Percentiles rank a stretch among this genome's conserved stretches.
Conservation (phyloP, 1,140 invertebrate genomes). For the Pseudoatta argentina region DNA sequence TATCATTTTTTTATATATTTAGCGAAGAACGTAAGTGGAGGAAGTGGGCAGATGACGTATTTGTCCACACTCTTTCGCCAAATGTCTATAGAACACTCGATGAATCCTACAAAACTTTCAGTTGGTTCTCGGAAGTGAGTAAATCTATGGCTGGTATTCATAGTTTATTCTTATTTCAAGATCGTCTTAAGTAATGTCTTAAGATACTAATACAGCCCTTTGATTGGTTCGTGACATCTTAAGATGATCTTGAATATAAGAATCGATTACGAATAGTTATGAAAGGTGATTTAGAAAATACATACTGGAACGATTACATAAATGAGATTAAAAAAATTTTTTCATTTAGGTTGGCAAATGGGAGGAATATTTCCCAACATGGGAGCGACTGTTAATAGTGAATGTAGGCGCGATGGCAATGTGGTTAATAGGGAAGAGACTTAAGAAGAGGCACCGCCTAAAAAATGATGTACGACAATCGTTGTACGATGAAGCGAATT, state of each 20-base stretch:
- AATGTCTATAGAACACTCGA: conserved; percentile 96
- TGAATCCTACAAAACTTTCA: conserved; percentile 96
- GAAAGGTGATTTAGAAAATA: neutral
- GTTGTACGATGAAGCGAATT: conserved; percentile 95
- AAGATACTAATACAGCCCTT: no score
- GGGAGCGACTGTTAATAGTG: conserved; percentile 95
- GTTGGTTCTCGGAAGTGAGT: conserved; percentile 94
- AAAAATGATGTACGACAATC: conserved; percentile 96
- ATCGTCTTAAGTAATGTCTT: no score
- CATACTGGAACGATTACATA: neutral
- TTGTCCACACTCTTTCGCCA: conserved; percentile 97
- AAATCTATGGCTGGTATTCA: neutral
- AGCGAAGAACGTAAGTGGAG: conserved; percentile 98
- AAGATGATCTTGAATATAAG: no score
- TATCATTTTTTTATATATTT: conserved; percentile 11
- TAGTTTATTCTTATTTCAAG: no score
- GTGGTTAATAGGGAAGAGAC: conserved; percentile 95
- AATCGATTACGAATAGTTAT: no score
- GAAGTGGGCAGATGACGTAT: conserved; percentile 96
- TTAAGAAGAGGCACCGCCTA: conserved; percentile 95
- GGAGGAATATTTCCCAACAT: conserved; percentile 94
- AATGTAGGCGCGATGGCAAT: conserved; percentile 97
- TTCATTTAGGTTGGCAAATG: conserved; percentile 92
- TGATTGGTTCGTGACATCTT: no score
- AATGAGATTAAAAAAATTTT: conserved; percentile 20